A percentile compares a stretch with the other conserved stretches of the same genome.
These are phyloP conservation scores for Anableps anableps DNA, from an alignment of 2,797 vertebrate species.

Conservation along the genomic window DNA sequence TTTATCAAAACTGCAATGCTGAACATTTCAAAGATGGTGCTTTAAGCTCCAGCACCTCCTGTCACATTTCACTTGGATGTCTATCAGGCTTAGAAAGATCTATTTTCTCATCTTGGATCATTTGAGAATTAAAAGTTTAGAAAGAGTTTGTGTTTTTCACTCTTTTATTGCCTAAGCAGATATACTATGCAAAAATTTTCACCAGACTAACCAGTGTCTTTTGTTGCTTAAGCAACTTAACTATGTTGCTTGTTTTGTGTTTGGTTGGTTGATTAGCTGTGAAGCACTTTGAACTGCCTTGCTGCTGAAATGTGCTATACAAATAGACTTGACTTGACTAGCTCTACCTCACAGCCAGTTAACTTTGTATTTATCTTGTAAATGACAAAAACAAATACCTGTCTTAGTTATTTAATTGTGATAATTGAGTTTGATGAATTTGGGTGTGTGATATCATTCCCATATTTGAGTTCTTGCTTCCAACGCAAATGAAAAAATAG, in stretches of 20 bases:
- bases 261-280: neutral
- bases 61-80: slow-evolving; percentile 21
- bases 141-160: neutral
- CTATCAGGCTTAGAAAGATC: neutral
- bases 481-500: neutral
- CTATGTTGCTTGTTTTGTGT: neutral
- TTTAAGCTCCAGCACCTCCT: slow-evolving; percentile 22
- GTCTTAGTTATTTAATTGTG: neutral
- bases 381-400: neutral
- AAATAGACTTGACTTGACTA: no score
- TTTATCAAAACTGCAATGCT: slow-evolving; percentile 22
- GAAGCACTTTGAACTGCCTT: no score
- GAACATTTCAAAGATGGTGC: slow-evolving; percentile 10
- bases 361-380: neutral
- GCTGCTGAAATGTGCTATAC: no score
- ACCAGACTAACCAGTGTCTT: neutral
- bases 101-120: neutral
- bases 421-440: neutral
- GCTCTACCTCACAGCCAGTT: neutral
- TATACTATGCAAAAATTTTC: neutral
- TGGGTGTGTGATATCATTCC: neutral
- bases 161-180: neutral
- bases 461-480: neutral
- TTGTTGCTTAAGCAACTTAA: neutral
- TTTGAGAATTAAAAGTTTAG: neutral